Conservation (phyloP, 2,797 vertebrate genomes). For the Helarctos malayanus region DNA sequence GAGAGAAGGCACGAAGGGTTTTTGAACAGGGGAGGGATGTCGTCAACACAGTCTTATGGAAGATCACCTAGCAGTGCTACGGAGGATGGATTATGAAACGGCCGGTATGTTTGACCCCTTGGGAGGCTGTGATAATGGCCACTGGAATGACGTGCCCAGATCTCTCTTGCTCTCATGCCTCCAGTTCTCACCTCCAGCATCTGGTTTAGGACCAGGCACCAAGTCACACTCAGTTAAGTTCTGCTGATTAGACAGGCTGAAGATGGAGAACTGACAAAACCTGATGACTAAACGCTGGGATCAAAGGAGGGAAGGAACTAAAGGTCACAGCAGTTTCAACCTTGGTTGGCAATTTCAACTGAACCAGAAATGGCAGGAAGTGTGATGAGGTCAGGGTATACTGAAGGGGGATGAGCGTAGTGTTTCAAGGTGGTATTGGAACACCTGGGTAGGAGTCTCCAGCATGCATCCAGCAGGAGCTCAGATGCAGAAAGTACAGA, state of each 20-base stretch:
- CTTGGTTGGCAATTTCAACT: slow-evolving; percentile 47
- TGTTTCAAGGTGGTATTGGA: not conserved
- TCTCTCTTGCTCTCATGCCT: not conserved
- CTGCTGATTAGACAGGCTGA: not conserved
- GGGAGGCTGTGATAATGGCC: not conserved
- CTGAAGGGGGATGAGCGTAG: not conserved
- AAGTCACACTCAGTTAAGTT: not conserved
- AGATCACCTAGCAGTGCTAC: not conserved
- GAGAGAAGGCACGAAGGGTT: not conserved
- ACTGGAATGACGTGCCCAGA: not conserved
- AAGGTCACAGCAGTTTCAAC: slow-evolving; percentile 8
- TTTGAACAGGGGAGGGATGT: not conserved
- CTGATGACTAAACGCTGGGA: slow-evolving; percentile 15
- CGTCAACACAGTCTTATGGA: not conserved
- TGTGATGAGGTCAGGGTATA: not conserved
- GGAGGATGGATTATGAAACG: not conserved
- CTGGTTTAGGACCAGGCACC: not conserved
- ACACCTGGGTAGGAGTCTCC: not conserved
- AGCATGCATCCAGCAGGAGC: not conserved
- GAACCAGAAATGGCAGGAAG: not conserved
- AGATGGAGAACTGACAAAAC: not conserved
- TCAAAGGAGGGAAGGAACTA: not conserved
- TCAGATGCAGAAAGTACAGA: not conserved
- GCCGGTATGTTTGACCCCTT: not conserved
- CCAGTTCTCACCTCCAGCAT: not conserved